Evolutionary conservation across 2,113 vertebrate species (phyloP).

Genomic region (Kryptolebias marmoratus): DNA sequence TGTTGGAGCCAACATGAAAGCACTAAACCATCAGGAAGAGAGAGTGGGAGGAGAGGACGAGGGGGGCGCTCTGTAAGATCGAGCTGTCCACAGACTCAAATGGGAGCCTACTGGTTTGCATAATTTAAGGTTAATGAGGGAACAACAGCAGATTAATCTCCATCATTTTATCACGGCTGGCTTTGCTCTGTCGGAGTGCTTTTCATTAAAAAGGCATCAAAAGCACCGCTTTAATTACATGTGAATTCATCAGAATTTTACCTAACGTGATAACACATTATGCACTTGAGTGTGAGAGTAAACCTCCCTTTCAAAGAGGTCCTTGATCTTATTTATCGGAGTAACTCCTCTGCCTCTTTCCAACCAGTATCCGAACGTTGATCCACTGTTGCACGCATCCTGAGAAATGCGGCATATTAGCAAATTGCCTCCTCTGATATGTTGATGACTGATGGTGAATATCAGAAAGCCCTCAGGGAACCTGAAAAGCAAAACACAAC

Average conservation of each 20-base stretch:
- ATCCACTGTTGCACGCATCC: background rate
- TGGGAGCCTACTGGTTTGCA: slow-evolving; percentile 75
- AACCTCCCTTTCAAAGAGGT: slow-evolving; percentile 50
- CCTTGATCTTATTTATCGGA: slow-evolving; percentile 24
- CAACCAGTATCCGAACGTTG: background rate
- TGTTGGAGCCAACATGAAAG: slow-evolving; percentile 67
- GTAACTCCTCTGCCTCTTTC: slow-evolving; percentile 5
- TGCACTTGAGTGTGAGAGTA: slow-evolving; percentile 1
- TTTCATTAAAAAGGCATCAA: slow-evolving; percentile 73
- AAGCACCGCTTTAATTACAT: slow-evolving; percentile 68
- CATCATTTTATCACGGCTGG: slow-evolving; percentile 45
- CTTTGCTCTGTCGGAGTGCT: slow-evolving; percentile 34
- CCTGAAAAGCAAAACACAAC: too few relatives aligned
- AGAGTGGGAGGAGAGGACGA: background rate
- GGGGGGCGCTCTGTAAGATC: background rate
- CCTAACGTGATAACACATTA: slow-evolving; percentile 47
- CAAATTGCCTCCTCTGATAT: too few relatives aligned
- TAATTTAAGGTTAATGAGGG: slow-evolving; percentile 84
- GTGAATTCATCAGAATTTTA: slow-evolving; percentile 58
- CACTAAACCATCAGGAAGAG: slow-evolving; percentile 22
- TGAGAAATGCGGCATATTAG: too few relatives aligned
- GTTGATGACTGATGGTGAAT: too few relatives aligned
- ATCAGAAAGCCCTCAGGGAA: too few relatives aligned
- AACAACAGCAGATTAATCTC: slow-evolving; percentile 73
- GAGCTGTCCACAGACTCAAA: slow-evolving; percentile 56